Base-by-base conservation (phyloP, 1,140 invertebrate species). In the Bombus haemorrhoidalis region DNA sequence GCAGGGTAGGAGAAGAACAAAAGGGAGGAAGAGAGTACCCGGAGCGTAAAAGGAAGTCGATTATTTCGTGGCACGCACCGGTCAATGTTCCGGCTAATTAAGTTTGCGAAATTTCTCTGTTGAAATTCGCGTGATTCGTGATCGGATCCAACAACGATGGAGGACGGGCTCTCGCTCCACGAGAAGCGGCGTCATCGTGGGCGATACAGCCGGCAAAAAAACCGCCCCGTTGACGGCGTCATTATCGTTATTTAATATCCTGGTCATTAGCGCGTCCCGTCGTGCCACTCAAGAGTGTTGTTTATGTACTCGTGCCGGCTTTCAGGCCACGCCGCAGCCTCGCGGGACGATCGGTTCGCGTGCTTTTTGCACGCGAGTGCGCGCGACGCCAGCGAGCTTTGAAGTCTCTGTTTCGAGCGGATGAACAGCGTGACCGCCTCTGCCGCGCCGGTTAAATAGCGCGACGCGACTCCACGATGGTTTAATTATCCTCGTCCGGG, bases 171-270 rank as follows among this genome's bases (percentile, higher is more conserved):
- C 15, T 47, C 15, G 6, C 47, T 53, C 1, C 18, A 53, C 6
- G 69, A 82, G 74, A 86, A 76, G 75, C 81, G 68, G 74, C 81
- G 71, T 90, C 86, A 80, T 90, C 86, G 91, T 81, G 81, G 77
- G 89, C 86, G 87, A 91, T 71, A 69, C 47, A 78, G 81, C 13
- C 12, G 15, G 81, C 47, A 87, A 93, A 94, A 95, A 94, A 94
- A 91, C 71, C 68, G 82, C 66, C 81, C 79, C 82, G 90, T 91
- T 92, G 90, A 93, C 92, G 87, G 91, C 90, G 92, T 95, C 94
- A 93, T 95, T 95, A 95, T 94, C 92, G 94, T 95, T 95, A 94
- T 95, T 95, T 95, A 95, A 95, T 95, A 95, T 95, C 94, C 93
- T 93, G 81, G 93, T 95, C 94, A 94, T 95, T 95, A 95, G 93